Evolutionary conservation across 2,797 vertebrate species (phyloP), one percentile per base, ranked within the genome.

Genomic region (Crocidura indochinensis): DNA sequence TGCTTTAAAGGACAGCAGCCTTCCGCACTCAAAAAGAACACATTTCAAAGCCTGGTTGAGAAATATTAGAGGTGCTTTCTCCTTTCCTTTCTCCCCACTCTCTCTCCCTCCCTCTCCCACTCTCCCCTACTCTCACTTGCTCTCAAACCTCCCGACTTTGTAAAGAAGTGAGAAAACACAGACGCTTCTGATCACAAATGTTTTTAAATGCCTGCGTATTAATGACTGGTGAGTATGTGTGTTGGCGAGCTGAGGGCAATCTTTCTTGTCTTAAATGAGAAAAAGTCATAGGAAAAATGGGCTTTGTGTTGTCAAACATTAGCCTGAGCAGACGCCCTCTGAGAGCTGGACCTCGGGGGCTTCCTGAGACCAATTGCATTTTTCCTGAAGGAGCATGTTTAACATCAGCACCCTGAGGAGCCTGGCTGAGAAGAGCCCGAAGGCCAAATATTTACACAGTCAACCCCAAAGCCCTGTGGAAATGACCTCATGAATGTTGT

Each of bases 191-290:
- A 93, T 95, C 88, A 92, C 92, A 93, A 95, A 95, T 96, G 96
- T 96, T 96, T 96, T 95, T 72, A 96, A 96, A 96, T 87, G 95
- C 96, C 95, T 95, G 91, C 20, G 85, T 95, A 94, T 96, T 96
- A 95, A 96, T 96, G 96, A 94, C 91, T 84, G 93, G 86, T 92
- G 94, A 95, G 94, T 95, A 91, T 91, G 94, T 53, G 53, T 20
- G 77, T 78, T 93, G 95, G 93, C 67, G 71, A 93, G 94, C 27
- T 6, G 90, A 96, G 86, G 91, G 92, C 7, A 84, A 96, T 96
- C 94, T 94, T 96, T 96, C 96, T 96, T 96, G 95, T 95, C 93
- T 95, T 96, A 96, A 96, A 96, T 96, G 96, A 96, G 96, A 96
- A 96, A 96, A 96, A 96, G 95, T 96, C 91, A 78, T 94, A 96